phyloP scores from a whole-genome alignment of 2,888 invertebrate species.

The Harpalus rubripes region DNA sequence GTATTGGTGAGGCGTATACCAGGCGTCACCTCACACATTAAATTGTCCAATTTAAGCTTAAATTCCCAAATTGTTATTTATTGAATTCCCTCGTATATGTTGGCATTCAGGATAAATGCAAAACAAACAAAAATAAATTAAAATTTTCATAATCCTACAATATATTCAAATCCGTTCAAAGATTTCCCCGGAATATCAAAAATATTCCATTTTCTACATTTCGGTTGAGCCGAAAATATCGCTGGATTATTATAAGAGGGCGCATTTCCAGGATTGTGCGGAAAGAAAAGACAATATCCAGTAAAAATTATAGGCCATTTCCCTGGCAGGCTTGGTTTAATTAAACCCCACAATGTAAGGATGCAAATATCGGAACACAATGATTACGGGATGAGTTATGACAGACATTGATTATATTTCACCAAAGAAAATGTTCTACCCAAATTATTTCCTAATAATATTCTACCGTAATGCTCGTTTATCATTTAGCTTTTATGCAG shows the following conservation, averaged over 20 bases:
- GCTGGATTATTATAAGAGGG: neutral
- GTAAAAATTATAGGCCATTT: constrained; percentile 22
- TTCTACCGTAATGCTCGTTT: constrained; percentile 33
- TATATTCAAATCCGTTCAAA: constrained; percentile 4
- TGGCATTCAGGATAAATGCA: too few species aligned
- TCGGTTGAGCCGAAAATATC: neutral
- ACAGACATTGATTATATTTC: constrained; percentile 8
- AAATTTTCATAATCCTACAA: neutral
- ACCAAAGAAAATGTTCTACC: neutral
- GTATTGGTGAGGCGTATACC: too few species aligned
- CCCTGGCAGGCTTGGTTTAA: neutral
- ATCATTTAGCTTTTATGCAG: constrained; percentile 18
- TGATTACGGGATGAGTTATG: constrained; percentile 38
- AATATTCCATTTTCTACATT: neutral
- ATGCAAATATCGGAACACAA: constrained; percentile 49
- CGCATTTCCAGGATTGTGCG: neutral
- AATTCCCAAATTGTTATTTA: too few species aligned
- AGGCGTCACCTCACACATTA: too few species aligned
- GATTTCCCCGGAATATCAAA: neutral
- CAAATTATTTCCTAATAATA: constrained; percentile 52
- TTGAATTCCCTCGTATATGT: too few species aligned
- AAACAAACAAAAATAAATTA: neutral
- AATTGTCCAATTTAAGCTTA: too few species aligned
- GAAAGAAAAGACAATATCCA: constrained; percentile 10
- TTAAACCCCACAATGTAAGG: neutral